A percentile compares a stretch with the other conserved stretches of the same genome.
These are phyloP conservation scores for Avahi laniger DNA, from an alignment of 2,797 vertebrate species.

Conservation along the genomic window DNA sequence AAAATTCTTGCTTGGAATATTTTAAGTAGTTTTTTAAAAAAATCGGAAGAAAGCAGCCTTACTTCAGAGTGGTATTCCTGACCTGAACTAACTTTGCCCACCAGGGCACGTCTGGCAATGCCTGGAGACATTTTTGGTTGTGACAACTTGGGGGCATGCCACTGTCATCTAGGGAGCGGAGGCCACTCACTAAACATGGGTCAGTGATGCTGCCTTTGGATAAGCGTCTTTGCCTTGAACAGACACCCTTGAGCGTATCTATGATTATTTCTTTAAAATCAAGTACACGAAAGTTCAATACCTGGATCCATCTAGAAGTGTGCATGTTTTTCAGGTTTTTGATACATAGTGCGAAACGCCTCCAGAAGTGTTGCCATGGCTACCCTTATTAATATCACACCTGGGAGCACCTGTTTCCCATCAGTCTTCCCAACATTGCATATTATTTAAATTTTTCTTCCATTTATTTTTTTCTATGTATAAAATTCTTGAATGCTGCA, in stretches of 20 bases:
- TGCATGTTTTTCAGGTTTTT: neutral
- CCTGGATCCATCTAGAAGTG: neutral
- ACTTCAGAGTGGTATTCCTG: neutral
- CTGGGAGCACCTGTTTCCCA: neutral
- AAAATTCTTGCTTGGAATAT: neutral
- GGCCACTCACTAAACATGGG: neutral
- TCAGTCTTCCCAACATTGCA: neutral
- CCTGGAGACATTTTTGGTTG: neutral
- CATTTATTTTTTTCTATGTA: neutral
- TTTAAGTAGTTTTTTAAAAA: neutral
- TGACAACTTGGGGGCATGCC: neutral
- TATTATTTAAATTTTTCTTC: neutral
- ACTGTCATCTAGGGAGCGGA: neutral
- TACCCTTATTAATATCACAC: neutral
- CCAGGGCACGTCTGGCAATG: neutral
- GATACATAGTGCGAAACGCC: neutral
- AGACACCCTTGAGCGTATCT: neutral
- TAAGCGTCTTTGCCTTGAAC: neutral
- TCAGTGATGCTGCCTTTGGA: neutral
- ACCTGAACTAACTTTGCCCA: neutral
- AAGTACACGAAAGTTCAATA: neutral
- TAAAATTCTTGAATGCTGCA: neutral
- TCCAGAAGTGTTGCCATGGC: slow-evolving; percentile 4
- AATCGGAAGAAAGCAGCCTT: slow-evolving; percentile 6
- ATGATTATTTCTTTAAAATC: slow-evolving; percentile 5